A percentile compares a stretch with the other conserved stretches of the same genome.
Conservation (phyloP, 2,113 vertebrate genomes). For the Bothrops jararaca region DNA sequence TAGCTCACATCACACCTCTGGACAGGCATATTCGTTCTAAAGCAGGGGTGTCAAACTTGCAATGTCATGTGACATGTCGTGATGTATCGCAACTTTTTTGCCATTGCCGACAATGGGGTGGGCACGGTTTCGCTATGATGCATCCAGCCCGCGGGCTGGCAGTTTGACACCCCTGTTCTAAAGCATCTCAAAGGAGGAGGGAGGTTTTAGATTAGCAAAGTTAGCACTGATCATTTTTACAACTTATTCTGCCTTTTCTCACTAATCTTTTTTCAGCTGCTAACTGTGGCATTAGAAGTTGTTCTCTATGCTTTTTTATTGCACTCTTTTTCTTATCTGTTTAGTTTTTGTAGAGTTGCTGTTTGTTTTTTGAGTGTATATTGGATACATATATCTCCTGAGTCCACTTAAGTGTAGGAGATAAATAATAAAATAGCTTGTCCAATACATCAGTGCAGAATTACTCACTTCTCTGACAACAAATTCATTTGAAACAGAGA, state of each 20-base stretch:
- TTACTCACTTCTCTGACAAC: conserved; percentile 10
- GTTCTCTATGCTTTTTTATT: background rate
- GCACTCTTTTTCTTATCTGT: background rate
- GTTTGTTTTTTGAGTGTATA: background rate
- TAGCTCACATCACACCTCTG: conserved; percentile 61
- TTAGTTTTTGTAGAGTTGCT: conserved; percentile 6
- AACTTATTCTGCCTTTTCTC: background rate
- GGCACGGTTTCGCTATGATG: too few species aligned
- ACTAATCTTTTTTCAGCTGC: background rate
- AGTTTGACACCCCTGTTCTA: conserved; percentile 25
- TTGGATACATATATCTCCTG: conserved; percentile 24
- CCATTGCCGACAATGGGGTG: too few species aligned
- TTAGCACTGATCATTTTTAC: background rate
- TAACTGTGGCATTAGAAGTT: background rate
- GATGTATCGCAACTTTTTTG: too few species aligned
- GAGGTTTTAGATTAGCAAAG: background rate
- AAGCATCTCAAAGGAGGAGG: background rate
- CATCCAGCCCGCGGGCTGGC: too few species aligned
- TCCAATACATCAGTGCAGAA: conserved; percentile 24
- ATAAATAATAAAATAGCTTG: conserved; percentile 19
- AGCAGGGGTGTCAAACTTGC: background rate
- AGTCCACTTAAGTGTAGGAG: conserved; percentile 20
- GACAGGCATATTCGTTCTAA: conserved; percentile 46
- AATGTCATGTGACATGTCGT: too few species aligned
- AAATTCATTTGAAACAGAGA: conserved; percentile 16